A percentile compares a stretch with the other conserved stretches of the same genome.
These are phyloP conservation scores for Pseudopleuronectes americanus DNA, from an alignment of 2,797 vertebrate species.

Conservation along the genomic window DNA sequence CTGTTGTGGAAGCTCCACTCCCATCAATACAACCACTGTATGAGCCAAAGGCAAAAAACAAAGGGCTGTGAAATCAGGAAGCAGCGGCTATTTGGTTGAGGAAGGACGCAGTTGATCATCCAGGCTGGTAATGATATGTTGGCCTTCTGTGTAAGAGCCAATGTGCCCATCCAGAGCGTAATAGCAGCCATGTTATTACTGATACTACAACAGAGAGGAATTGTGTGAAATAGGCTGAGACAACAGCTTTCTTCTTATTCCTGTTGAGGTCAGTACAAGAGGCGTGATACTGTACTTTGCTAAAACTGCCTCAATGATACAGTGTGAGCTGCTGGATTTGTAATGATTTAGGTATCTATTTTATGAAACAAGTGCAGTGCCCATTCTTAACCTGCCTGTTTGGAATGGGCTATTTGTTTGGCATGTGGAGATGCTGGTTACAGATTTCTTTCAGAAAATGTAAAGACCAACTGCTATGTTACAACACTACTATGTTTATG, in stretches of 20 bases:
- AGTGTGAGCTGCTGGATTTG: not conserved
- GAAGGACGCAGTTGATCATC: constrained; percentile 50
- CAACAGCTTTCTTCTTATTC: constrained; percentile 26
- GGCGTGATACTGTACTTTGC: not conserved
- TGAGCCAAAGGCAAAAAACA: constrained; percentile 7
- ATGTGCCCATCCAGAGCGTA: constrained; percentile 37
- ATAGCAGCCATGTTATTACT: constrained; percentile 45
- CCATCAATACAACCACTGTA: constrained; percentile 10
- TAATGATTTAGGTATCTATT: not conserved
- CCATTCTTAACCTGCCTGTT: too few relatives aligned
- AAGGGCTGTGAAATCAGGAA: constrained; percentile 30
- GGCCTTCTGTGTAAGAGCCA: constrained; percentile 28
- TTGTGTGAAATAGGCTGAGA: constrained; percentile 37
- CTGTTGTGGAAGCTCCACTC: constrained; percentile 13
- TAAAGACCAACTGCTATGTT: too few relatives aligned
- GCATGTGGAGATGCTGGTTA: too few relatives aligned
- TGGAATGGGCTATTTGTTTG: too few relatives aligned
- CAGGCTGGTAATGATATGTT: constrained; percentile 46
- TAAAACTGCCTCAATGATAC: not conserved
- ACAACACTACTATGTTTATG: too few relatives aligned
- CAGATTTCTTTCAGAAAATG: too few relatives aligned
- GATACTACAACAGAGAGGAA: constrained; percentile 22
- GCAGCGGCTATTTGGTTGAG: constrained; percentile 40
- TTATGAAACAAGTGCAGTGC: constrained; percentile 1
- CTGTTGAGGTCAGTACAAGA: constrained; percentile 11